These are phyloP conservation scores for Rhabdomys dilectus DNA, from an alignment of 2,113 vertebrate species.

Conservation along the genomic window DNA sequence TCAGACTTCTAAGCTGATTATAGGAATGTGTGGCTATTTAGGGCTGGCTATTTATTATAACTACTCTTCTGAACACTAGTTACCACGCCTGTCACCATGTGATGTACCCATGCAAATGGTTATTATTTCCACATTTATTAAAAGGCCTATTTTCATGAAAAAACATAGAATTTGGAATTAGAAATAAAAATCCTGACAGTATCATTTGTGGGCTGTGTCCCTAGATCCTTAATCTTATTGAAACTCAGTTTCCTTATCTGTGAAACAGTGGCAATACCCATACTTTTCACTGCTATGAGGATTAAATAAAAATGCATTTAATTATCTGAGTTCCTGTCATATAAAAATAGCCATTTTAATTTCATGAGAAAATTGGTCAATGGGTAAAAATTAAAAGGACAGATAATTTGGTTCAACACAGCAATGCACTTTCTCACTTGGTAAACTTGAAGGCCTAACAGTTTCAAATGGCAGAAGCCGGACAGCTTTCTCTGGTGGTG, in stretches of 20 bases:
- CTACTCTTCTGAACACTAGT: not conserved
- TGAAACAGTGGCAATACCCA: constrained; percentile 42
- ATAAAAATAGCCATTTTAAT: not conserved
- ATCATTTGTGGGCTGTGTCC: not conserved
- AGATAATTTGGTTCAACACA: constrained; percentile 48
- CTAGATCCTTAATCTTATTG: not conserved
- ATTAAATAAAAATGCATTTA: not conserved
- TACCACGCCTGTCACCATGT: not conserved
- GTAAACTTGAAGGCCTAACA: not conserved
- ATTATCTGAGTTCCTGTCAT: constrained; percentile 12
- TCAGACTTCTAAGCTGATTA: not conserved
- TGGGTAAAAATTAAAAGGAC: not conserved
- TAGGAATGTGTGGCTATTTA: not conserved
- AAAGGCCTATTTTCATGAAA: constrained; percentile 42
- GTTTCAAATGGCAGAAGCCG: constrained; percentile 25
- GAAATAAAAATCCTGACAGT: constrained; percentile 19
- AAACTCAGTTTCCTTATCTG: constrained; percentile 45
- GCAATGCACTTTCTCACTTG: constrained; percentile 18
- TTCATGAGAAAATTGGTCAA: constrained; percentile 44
- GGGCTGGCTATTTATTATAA: constrained; percentile 21
- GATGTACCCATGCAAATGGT: not conserved
- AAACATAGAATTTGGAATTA: not conserved
- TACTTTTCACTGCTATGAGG: not conserved
- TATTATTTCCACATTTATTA: not conserved
- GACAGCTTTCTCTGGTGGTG: not conserved